Base-by-base conservation (phyloP, 2,888 invertebrate species). In the Acheta domesticus region DNA sequence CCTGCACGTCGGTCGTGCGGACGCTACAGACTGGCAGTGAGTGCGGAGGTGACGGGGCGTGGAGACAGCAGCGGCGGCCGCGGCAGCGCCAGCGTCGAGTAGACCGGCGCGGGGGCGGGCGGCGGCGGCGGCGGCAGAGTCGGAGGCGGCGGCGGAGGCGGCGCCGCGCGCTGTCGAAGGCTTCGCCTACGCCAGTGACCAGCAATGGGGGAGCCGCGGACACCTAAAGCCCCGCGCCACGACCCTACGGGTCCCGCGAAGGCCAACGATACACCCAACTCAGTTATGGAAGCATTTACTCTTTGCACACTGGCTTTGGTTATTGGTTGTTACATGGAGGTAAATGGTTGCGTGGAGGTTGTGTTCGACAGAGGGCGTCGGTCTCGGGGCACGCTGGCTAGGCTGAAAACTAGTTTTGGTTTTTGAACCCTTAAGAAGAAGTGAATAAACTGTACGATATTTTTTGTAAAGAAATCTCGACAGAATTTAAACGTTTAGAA, bases 11-110 rank as follows among this genome's bases (percentile, higher is more conserved):
- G 36, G 36, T 8, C 36, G 36, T 62, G 62, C 14, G 16, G n/a
- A n/a, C n/a, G 62, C 62, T 62, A 62, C 62, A 62, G 62, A 62
- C 62, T 62, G 62, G 62, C 62, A 62, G 62, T 8, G 62, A 62
- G 62, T 14, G 62, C n/a, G n/a, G 62, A 62, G 62, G n/a, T n/a
- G 62, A 62, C 62, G n/a, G n/a, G 62, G 62, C 62, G 62, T n/a
- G 62, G 62, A 14, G 62, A n/a, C 62, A 62, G 62, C 62, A 62
- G 11, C 62, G 62, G 62, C 62, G 62, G 62, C 62, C 16, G n/a
- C 62, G 62, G n/a, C 62, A n/a, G n/a, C 14, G 62, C 16, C 62
- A 62, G 62, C 62, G 62, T 19, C 62, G 62, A n/a, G 62, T 62
- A n/a, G n/a, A 12, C 62, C 62, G 62, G n/a, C 62, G 62, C n/a